Conservation (phyloP, 2,888 invertebrate genomes). For the Clusia tigrina region DNA sequence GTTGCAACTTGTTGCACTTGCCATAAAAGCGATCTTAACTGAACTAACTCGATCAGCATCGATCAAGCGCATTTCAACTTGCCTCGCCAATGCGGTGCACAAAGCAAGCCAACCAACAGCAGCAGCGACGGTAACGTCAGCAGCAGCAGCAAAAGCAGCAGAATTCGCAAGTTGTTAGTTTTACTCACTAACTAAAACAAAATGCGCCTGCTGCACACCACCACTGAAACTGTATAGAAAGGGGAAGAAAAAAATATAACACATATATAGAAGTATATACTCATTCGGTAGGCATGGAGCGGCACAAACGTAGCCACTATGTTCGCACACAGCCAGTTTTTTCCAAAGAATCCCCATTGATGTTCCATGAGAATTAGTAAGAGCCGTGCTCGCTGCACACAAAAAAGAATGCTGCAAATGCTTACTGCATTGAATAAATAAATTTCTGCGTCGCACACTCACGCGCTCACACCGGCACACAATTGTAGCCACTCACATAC, state of each 20-base stretch:
- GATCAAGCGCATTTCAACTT: conserved; percentile 57
- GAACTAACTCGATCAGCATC: conserved; percentile 61
- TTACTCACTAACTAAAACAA: conserved; percentile 3
- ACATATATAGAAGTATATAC: no score
- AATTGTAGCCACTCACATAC: no score
- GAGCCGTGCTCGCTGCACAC: neutral
- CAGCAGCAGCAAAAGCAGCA: neutral
- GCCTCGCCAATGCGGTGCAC: conserved; percentile 20
- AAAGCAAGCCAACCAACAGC: neutral
- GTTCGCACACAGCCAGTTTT: neutral
- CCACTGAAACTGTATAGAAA: neutral
- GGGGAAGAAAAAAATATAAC: neutral
- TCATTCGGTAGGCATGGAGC: no score
- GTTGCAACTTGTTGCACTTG: conserved; percentile 47
- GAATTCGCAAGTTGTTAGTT: neutral
- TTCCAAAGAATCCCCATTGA: conserved; percentile 6
- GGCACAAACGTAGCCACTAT: neutral
- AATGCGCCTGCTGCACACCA: conserved; percentile 2
- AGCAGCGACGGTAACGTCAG: neutral
- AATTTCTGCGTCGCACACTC: conserved; percentile 2
- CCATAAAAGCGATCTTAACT: conserved; percentile 60
- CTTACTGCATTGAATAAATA: conserved; percentile 5
- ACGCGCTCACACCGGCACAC: no score
- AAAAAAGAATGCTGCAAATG: neutral
- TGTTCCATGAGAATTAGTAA: conserved; percentile 8